phyloP scores from a whole-genome alignment of 2,113 vertebrate genomes.

The Phoenicopterus ruber region DNA sequence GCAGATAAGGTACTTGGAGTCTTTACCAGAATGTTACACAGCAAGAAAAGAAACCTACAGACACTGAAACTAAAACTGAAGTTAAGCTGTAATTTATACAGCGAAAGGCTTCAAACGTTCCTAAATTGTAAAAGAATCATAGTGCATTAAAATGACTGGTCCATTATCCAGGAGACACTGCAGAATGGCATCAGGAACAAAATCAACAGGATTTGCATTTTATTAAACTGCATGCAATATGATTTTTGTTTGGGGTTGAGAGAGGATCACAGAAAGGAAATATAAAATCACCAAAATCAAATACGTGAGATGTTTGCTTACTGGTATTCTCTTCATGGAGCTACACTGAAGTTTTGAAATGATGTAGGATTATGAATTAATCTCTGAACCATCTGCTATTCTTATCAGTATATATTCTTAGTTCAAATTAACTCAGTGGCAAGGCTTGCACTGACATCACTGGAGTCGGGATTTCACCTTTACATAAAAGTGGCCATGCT shows the following conservation, averaged over 20 bases:
- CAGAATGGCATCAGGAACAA: constrained; percentile 46
- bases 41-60: constrained; percentile 10
- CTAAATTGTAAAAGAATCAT: constrained; percentile 57
- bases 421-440: constrained; percentile 39
- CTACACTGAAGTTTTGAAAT: constrained; percentile 38
- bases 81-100: constrained; percentile 57
- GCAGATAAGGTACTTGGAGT: constrained; percentile 40
- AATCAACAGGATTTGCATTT: constrained; percentile 51
- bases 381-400: constrained; percentile 44
- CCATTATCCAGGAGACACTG: constrained; percentile 49
- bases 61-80: constrained; percentile 52
- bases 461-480: neutral
- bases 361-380: constrained; percentile 61
- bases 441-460: constrained; percentile 13
- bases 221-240: constrained; percentile 41
- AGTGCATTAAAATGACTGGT: constrained; percentile 55
- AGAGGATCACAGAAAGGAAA: constrained; percentile 52
- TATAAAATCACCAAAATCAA: constrained; percentile 25
- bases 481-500: constrained; percentile 2
- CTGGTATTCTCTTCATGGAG: neutral
- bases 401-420: constrained; percentile 21
- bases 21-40: neutral
- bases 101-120: constrained; percentile 51
- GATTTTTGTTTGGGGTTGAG: neutral
- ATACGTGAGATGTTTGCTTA: constrained; percentile 22